Evolutionary conservation across 2,797 vertebrate species (phyloP).

Genomic region (Epinephelus coioides): DNA sequence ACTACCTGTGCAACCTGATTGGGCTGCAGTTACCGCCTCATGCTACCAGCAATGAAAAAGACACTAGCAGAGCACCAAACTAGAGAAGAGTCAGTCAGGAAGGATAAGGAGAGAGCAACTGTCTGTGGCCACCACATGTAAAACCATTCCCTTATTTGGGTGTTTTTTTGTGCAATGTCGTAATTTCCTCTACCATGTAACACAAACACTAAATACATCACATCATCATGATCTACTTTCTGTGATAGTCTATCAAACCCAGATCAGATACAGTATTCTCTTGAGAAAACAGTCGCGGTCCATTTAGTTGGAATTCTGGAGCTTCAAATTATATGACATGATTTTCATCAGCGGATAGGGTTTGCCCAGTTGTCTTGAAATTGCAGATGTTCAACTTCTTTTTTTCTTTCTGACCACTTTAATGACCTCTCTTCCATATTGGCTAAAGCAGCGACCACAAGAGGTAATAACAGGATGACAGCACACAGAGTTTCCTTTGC

Average conservation of each 20-base stretch:
- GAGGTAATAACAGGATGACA: constrained; percentile 10
- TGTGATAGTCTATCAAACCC: not conserved
- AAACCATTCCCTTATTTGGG: too few relatives aligned
- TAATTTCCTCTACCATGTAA: not conserved
- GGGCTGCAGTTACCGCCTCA: too few relatives aligned
- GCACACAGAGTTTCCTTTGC: not conserved
- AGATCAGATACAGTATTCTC: not conserved
- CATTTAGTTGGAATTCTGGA: not conserved
- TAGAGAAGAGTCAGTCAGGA: too few relatives aligned
- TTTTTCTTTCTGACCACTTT: not conserved
- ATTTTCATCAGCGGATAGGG: not conserved
- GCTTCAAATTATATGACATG: constrained; percentile 2
- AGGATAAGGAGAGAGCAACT: too few relatives aligned
- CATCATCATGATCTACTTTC: not conserved
- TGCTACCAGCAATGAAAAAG: too few relatives aligned
- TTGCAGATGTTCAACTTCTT: constrained; percentile 2
- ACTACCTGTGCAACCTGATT: too few relatives aligned
- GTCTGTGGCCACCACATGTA: too few relatives aligned
- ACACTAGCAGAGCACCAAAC: too few relatives aligned
- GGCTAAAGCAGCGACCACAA: constrained; percentile 8
- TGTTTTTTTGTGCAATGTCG: too few relatives aligned
- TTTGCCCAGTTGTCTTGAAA: not conserved
- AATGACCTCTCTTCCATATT: not conserved
- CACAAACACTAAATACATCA: not conserved
- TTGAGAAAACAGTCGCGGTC: not conserved